A percentile compares a stretch with the other conserved stretches of the same genome.
Evolutionary conservation across 2,797 vertebrate genomes (phyloP).

Genomic region (Macropodus opercularis): DNA sequence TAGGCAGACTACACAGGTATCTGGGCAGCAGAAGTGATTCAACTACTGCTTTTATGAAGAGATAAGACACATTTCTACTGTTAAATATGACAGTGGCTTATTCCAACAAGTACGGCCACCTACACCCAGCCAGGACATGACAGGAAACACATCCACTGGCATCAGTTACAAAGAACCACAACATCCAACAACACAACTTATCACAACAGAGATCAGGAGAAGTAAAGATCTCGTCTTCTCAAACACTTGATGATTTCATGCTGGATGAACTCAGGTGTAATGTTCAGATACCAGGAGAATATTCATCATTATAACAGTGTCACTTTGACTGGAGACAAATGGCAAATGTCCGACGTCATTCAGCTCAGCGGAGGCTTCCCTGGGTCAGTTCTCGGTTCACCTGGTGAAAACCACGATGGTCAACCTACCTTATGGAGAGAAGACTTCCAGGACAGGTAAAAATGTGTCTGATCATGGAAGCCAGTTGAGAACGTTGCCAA

Average conservation of each 20-base stretch:
- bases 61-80: not conserved
- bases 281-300: slow-evolving; percentile 18
- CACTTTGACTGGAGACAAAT: slow-evolving; percentile 1
- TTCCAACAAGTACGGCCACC: not conserved
- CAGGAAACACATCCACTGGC: not conserved
- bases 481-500: not conserved
- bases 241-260: slow-evolving; percentile 28
- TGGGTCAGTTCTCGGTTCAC: slow-evolving; percentile 7
- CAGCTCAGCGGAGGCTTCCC: not conserved
- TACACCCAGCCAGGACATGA: not conserved
- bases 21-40: not conserved
- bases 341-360: not conserved
- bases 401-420: not conserved
- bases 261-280: slow-evolving; percentile 8
- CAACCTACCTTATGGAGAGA: not conserved
- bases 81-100: not conserved
- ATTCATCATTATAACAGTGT: slow-evolving; percentile 10
- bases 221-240: not conserved
- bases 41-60: not conserved
- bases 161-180: slow-evolving; percentile 5
- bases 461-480: not conserved
- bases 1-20: no score
- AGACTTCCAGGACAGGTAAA: not conserved
- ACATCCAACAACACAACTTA: slow-evolving; percentile 5
- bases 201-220: slow-evolving; percentile 9